Percentiles rank a stretch among this genome's conserved stretches.
Evolutionary conservation across 2,888 invertebrate genomes (phyloP).

Genomic region (Drosophila niveifrons): DNA sequence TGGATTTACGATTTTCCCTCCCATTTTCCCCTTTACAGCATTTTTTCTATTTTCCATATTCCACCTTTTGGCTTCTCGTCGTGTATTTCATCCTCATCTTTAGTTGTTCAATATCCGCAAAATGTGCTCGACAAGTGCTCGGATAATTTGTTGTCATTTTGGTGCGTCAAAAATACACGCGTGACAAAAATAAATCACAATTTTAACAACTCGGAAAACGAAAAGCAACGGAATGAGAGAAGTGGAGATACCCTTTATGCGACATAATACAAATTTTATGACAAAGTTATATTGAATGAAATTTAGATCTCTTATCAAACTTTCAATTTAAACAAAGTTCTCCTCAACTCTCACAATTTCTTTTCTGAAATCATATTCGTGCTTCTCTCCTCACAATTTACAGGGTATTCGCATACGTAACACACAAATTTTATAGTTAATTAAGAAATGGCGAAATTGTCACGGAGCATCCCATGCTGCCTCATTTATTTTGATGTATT

Average conservation of each 20-base stretch:
- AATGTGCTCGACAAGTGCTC: constrained; percentile 36
- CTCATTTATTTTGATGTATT: constrained; percentile 26
- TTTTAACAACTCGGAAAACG: constrained; percentile 15
- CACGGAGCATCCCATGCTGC: constrained; percentile 35
- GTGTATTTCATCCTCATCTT: constrained; percentile 6
- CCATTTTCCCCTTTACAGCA: too few relatives aligned
- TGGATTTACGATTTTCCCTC: not conserved
- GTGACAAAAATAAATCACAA: constrained; percentile 76
- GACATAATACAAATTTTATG: too few relatives aligned
- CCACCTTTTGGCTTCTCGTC: not conserved
- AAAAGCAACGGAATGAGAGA: not conserved
- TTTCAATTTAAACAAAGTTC: not conserved
- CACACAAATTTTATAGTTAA: constrained; percentile 65
- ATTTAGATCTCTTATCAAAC: not conserved
- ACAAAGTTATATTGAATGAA: too few relatives aligned
- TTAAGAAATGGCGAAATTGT: constrained; percentile 58
- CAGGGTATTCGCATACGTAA: constrained; percentile 62
- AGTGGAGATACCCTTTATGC: not conserved
- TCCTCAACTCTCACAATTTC: not conserved
- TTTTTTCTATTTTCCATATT: not conserved
- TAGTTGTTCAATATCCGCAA: constrained; percentile 13
- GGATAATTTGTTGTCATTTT: constrained; percentile 39
- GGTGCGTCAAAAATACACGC: constrained; percentile 60
- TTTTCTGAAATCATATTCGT: not conserved
- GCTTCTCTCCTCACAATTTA: not conserved